A percentile compares a stretch with the other conserved stretches of the same genome.
phyloP scores from a whole-genome alignment of 2,113 vertebrate genomes.

The Elanoides forficatus region DNA sequence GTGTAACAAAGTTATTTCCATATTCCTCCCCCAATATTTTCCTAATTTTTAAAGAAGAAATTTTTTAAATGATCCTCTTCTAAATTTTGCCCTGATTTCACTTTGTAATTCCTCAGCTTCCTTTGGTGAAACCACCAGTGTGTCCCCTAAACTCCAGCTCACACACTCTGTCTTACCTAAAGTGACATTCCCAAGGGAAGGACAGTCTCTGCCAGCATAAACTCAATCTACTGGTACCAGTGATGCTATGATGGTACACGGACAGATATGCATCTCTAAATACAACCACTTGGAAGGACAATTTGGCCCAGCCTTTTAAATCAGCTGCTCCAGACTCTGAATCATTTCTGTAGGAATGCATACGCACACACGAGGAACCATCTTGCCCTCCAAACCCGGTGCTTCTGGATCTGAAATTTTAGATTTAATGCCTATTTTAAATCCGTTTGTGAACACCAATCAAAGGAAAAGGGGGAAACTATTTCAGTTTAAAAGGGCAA shows the following conservation, averaged over 20 bases:
- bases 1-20: background rate
- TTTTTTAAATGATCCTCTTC: background rate
- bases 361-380: rapidly evolving
- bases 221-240: background rate
- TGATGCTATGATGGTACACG: background rate
- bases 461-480: background rate
- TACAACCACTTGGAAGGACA: background rate
- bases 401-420: background rate
- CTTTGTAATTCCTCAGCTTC: background rate
- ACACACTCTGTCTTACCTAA: background rate
- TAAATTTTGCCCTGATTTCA: background rate
- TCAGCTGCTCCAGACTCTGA: background rate
- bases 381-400: background rate
- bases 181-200: background rate
- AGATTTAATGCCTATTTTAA: background rate
- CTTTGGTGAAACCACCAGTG: background rate
- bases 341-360: background rate
- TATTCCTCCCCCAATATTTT: rapidly evolving
- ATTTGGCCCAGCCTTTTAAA: background rate
- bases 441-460: background rate
- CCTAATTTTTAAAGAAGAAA: background rate
- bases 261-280: background rate
- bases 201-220: background rate
- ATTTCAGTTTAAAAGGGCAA: background rate
- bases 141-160: background rate